These are phyloP conservation scores for human DNA, from an alignment of 2,113 vertebrate genomes.

Conservation along the genomic window DNA sequence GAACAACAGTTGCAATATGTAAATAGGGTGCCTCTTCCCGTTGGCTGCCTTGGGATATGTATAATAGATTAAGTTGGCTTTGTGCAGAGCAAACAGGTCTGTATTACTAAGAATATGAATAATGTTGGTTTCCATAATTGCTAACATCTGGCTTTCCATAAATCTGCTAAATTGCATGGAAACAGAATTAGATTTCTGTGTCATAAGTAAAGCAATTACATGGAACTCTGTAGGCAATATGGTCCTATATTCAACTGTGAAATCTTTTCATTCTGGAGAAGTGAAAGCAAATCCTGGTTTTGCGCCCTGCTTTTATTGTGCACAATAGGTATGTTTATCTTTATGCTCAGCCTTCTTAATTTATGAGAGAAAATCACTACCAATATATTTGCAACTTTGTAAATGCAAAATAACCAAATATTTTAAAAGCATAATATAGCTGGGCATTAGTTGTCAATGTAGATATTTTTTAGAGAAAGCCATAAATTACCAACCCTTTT, in stretches of 20 bases:
- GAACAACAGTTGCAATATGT: slow-evolving; percentile 67
- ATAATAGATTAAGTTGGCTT: slow-evolving; percentile 82
- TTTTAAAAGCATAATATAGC: not conserved
- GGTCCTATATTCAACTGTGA: slow-evolving; percentile 77
- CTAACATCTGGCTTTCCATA: slow-evolving; percentile 89
- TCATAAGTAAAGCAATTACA: slow-evolving; percentile 86
- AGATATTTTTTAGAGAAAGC: not conserved
- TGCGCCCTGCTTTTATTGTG: slow-evolving; percentile 18
- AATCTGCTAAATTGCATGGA: slow-evolving; percentile 87
- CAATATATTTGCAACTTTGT: not conserved
- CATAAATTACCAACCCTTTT: not conserved
- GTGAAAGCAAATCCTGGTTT: slow-evolving; percentile 57
- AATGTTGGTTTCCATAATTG: slow-evolving; percentile 86
- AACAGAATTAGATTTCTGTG: slow-evolving; percentile 84
- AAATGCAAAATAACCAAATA: slow-evolving; percentile 10
- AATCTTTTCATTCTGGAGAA: slow-evolving; percentile 75
- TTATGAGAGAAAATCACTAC: not conserved
- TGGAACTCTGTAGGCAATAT: slow-evolving; percentile 80
- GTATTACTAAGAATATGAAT: slow-evolving; percentile 84
- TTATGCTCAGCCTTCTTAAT: slow-evolving; percentile 18
- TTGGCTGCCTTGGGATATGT: slow-evolving; percentile 75
- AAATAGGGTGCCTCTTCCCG: slow-evolving; percentile 76
- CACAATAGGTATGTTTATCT: not conserved
- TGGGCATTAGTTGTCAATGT: not conserved
- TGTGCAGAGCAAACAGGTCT: slow-evolving; percentile 85